phyloP scores from a whole-genome alignment of 2,113 vertebrate genomes.

The Azemiops feae region DNA sequence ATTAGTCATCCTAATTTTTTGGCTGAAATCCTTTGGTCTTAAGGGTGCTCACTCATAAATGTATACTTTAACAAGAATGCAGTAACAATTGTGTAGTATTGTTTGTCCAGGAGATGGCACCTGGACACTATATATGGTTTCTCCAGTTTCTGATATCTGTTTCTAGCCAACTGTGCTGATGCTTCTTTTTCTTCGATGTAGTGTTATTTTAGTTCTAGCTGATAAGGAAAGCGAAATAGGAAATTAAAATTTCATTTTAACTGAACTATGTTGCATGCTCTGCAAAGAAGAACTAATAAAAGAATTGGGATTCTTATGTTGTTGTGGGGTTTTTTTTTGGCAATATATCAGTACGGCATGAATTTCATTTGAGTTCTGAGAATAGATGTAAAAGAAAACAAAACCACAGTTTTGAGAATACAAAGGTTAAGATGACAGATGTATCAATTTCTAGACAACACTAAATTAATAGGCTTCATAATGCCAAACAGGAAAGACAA shows the following conservation, averaged over 20 bases:
- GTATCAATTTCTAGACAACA: neutral
- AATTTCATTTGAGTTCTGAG: neutral
- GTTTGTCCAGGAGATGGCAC: conserved; percentile 28
- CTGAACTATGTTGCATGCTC: neutral
- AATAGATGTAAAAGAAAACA: neutral
- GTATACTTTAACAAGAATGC: neutral
- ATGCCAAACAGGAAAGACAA: neutral
- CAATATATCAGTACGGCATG: neutral
- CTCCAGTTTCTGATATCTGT: neutral
- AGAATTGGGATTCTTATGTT: neutral
- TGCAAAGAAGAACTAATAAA: neutral
- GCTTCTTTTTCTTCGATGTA: neutral
- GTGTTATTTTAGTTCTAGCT: neutral
- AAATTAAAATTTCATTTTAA: neutral
- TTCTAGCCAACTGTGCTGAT: neutral
- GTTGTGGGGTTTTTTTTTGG: neutral
- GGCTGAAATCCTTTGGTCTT: neutral
- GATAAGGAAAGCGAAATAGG: neutral
- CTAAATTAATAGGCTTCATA: neutral
- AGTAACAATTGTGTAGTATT: neutral
- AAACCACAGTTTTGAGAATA: neutral
- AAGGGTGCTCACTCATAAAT: neutral
- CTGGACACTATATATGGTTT: conserved; percentile 8
- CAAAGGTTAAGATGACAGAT: neutral
- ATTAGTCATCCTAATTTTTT: neutral